phyloP scores from a whole-genome alignment of 1,140 invertebrate species.

The Drosophila tsacasi region DNA sequence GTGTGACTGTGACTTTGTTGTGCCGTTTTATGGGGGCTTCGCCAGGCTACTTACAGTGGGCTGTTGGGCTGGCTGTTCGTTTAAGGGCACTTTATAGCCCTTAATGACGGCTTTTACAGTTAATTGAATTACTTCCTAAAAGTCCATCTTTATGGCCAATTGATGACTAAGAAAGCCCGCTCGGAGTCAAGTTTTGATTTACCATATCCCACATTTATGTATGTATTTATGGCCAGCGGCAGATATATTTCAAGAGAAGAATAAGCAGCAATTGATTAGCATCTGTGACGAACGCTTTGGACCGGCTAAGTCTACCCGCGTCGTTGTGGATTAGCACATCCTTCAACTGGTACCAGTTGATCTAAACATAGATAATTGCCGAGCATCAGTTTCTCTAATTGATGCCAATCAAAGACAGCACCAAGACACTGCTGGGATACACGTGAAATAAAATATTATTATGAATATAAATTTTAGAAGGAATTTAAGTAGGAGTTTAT shows the following conservation, averaged over 20 bases:
- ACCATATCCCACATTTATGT: constrained; percentile 15
- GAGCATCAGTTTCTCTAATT: constrained; percentile 57
- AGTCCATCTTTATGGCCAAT: constrained; percentile 33
- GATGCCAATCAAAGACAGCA: constrained; percentile 71
- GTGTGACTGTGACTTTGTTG: constrained; percentile 76
- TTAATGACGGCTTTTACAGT: constrained; percentile 79
- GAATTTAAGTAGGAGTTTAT: too few species aligned
- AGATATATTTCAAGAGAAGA: constrained; percentile 28
- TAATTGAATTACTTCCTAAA: constrained; percentile 73
- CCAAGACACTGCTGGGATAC: constrained; percentile 13
- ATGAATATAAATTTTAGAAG: background rate
- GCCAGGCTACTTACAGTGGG: constrained; percentile 57
- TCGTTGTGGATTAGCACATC: constrained; percentile 70
- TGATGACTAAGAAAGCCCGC: constrained; percentile 58
- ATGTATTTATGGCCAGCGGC: constrained; percentile 19
- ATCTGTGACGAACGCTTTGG: constrained; percentile 31
- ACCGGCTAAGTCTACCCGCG: constrained; percentile 30
- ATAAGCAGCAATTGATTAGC: constrained; percentile 64
- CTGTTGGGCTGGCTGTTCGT: background rate
- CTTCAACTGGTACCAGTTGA: constrained; percentile 79
- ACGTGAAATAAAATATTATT: background rate
- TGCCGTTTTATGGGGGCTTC: constrained; percentile 58
- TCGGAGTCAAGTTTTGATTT: constrained; percentile 18
- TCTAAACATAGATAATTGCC: constrained; percentile 67
- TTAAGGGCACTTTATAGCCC: constrained; percentile 55